Evolutionary conservation across 2,888 invertebrate genomes (phyloP), one percentile per base, ranked within the genome.

Genomic region (Alsophila aescularia): DNA sequence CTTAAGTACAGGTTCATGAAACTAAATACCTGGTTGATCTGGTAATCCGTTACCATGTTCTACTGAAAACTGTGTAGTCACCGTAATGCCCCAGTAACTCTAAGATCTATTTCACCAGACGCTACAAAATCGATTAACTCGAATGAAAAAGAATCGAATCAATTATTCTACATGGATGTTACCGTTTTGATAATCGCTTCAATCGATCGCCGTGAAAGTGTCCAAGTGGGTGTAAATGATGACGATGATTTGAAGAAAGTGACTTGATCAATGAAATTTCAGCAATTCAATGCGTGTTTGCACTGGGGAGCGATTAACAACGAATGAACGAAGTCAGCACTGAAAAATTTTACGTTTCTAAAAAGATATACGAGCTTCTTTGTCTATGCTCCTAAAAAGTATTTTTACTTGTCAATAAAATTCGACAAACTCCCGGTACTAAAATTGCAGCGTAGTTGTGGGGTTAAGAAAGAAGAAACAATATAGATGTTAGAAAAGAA

Each of bases 171-270:
- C 81, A 70, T 72, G 73, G 71, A 79, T 77, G 84, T 85, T 85
- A 87, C 87, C 83, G 89, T 81, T 88, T 83, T 75, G 77, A 67
- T 83, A 87, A 87, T 87, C 82, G 85, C 83, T 87, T 86, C 15
- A 81, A 82, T 66, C 78, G 81, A 84, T 83, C 75, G 78, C 72
- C 81, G 88, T 81, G 90, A 89, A 89, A 89, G 88, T 87, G 76
- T 74, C 72, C 70, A 75, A 63, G 47, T 56, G 48, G 57, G 56
- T 59, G 64, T 57, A 10, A 52, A 47, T 50, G 29, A 39, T 47
- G 37, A 39, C 13, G 42, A 15, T 32, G 37, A 48, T 21, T 48
- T 4, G 37, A 32, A 12, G 32, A 45, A 48, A 53, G 47, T 34
- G 10, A 10, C 14, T 35, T 34, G 21, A n/a, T 6, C n/a, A 10